These are phyloP conservation scores for Euphydryas editha DNA, from an alignment of 2,888 invertebrate species.

Conservation along the genomic window DNA sequence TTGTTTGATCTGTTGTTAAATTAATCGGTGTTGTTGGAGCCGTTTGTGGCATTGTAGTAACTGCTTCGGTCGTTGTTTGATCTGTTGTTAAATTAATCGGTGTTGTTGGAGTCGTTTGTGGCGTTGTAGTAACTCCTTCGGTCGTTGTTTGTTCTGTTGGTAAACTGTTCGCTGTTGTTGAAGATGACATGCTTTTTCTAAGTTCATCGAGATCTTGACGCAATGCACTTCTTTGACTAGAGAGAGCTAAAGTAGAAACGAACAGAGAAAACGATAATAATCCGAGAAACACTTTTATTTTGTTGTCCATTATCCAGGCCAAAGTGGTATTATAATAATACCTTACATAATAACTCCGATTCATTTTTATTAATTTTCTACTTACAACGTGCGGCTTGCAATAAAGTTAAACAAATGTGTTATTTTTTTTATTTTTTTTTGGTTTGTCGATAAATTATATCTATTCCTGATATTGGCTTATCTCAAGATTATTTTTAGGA, in stretches of 20 bases:
- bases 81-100: too few species aligned
- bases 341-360: conserved; percentile 35
- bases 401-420: too few species aligned
- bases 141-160: background rate
- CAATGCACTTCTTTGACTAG: conserved; percentile 64
- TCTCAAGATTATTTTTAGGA: too few species aligned
- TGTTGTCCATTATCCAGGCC: conserved; percentile 71
- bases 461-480: too few species aligned
- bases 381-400: too few species aligned
- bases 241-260: conserved; percentile 65
- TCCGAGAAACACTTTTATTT: conserved; percentile 67
- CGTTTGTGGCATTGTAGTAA: too few species aligned
- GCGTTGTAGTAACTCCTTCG: background rate
- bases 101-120: background rate
- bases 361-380: too few species aligned
- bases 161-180: background rate
- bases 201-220: conserved; percentile 51
- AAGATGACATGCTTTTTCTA: conserved; percentile 31
- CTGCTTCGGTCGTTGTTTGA: too few species aligned
- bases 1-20: too few species aligned
- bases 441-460: too few species aligned
- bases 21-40: too few species aligned
- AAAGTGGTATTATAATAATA: conserved; percentile 61
- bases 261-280: conserved; percentile 67
- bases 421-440: too few species aligned